Percentiles rank a stretch among this genome's conserved stretches.
phyloP scores from a whole-genome alignment of 2,113 vertebrate genomes.

The Myrmophylax atrothorax region DNA sequence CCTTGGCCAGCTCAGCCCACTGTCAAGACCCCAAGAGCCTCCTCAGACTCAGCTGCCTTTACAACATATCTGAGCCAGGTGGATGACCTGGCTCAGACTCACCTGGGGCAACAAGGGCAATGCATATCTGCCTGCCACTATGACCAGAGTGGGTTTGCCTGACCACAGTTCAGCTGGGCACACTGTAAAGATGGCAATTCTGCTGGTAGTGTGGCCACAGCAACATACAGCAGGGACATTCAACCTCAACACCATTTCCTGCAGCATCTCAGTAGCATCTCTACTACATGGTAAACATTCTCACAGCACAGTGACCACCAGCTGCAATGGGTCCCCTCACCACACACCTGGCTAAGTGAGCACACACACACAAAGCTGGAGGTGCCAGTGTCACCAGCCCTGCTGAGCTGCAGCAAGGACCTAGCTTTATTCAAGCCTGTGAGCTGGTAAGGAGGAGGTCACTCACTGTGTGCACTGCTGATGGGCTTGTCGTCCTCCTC shows the following conservation, averaged over 20 bases:
- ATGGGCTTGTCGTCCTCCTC: slow-evolving; percentile 94
- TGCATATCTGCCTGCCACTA: accelerated
- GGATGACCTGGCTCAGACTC: background rate
- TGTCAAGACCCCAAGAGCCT: background rate
- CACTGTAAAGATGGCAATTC: background rate
- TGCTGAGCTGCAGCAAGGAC: background rate
- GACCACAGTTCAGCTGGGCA: background rate
- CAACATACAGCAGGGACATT: background rate
- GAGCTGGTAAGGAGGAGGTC: background rate
- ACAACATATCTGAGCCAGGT: background rate
- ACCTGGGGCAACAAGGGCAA: background rate
- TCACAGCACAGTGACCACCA: background rate
- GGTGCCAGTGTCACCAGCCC: background rate
- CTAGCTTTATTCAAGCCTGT: background rate
- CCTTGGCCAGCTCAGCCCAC: background rate
- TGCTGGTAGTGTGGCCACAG: background rate
- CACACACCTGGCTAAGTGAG: accelerated
- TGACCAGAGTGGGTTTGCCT: background rate
- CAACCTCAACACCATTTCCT: background rate
- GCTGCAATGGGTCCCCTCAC: background rate
- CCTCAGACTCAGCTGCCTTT: background rate
- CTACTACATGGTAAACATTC: background rate
- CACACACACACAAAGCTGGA: background rate
- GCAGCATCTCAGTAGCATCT: background rate
- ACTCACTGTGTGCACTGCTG: slow-evolving; percentile 87